Conservation (phyloP, 2,113 vertebrate genomes). For the Pyrgilauda ruficollis region DNA sequence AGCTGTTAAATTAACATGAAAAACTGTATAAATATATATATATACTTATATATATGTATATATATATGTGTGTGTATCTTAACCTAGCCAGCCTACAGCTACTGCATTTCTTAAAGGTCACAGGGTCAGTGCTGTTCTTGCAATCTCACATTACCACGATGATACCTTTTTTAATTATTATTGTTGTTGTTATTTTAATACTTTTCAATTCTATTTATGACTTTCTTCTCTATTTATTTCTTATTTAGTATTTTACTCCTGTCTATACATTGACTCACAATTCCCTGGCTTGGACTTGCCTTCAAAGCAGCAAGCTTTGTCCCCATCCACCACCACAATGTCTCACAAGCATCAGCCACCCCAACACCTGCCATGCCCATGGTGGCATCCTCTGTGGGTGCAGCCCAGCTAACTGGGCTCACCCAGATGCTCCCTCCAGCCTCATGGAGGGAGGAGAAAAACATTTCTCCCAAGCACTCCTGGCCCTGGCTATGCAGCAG, state of each 20-base stretch:
- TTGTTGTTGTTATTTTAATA: conserved; percentile 23
- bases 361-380: rapidly evolving
- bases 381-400: not conserved
- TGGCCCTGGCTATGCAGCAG: not conserved
- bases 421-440: not conserved
- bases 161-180: not conserved
- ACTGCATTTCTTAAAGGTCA: conserved; percentile 22
- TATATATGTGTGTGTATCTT: not conserved
- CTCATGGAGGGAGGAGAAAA: not conserved
- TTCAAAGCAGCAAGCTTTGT: not conserved
- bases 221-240: conserved; percentile 53
- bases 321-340: not conserved
- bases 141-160: not conserved
- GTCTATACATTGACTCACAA: not conserved
- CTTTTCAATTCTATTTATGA: conserved; percentile 43
- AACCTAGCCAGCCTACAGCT: not conserved
- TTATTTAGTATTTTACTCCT: conserved; percentile 15
- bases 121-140: conserved; percentile 31
- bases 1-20: conserved; percentile 47
- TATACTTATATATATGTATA: not conserved
- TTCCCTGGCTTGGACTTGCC: not conserved
- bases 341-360: rapidly evolving
- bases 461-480: rapidly evolving
- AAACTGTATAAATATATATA: conserved; percentile 4
- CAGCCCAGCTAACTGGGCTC: not conserved